Evolutionary conservation across 2,797 vertebrate species (phyloP), one percentile per base, ranked within the genome.

Genomic region (Eulemur mongoz): DNA sequence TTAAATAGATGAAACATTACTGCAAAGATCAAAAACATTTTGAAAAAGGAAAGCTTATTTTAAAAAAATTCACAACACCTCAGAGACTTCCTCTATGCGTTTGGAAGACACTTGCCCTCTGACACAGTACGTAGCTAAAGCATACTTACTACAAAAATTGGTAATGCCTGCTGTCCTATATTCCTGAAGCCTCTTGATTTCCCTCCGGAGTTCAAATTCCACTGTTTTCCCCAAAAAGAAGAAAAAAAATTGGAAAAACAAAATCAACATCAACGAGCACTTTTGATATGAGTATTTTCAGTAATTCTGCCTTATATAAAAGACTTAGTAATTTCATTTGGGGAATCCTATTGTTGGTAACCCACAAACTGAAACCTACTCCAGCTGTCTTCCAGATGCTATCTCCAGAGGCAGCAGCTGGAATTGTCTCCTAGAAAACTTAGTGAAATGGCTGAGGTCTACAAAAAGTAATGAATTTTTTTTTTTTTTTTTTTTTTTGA

Each of bases 151-250:
- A 97, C 99, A 99, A 98, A 99, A 99, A 93, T 99, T 99, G 98
- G 99, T 99, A 98, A 99, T 99, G 91, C 99, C 99, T 80, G 99
- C 99, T 94, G 98, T 99, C 98, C 99, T 99, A 98, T 99, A 99
- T 97, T 99, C 99, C 98, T 99, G 99, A 30, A 99, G 99, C 57
- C 99, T 97, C 97, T 98, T 99, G 97, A 99, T 99, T 98, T 99
- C 99, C 93, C 99, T 99, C 94, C 99, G 98, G 98, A 99, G 99
- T 98, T 99, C 99, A 98, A 99, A 99, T 98, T 99, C 99, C 99
- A 99, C 99, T 99, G 98, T 94, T 94, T 73, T 93, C 40, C 52
- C 93, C 89, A 88, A 95, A 96, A 70, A 12, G 1, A 92, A 96
- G 57, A 32, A 96, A 43, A 95, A 95, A 96, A 95, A 92, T 69